Evolutionary conservation across 2,113 vertebrate species (phyloP).

Genomic region (Myotis brandtii): DNA sequence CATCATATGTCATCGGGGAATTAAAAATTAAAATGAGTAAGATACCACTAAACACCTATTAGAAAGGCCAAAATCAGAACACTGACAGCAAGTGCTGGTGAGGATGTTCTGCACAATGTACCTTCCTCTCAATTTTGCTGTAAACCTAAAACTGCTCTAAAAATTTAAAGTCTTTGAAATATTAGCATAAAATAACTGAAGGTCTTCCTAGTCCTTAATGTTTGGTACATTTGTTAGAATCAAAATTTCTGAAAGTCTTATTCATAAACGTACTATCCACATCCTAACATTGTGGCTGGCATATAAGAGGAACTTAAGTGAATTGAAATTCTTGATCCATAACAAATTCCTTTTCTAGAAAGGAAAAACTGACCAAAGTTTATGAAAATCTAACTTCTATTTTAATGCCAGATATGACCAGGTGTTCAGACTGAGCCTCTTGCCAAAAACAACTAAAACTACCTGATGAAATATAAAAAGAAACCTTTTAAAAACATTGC

Average conservation of each 20-base stretch:
- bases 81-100: neutral
- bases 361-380: neutral
- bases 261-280: neutral
- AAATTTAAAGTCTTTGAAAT: neutral
- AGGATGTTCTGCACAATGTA: neutral
- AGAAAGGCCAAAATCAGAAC: neutral
- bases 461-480: neutral
- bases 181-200: neutral
- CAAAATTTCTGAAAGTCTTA: neutral
- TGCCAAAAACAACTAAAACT: conserved; percentile 18
- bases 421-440: neutral
- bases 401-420: neutral
- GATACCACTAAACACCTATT: neutral
- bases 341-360: neutral
- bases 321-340: conserved; percentile 21
- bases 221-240: neutral
- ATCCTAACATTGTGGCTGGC: neutral
- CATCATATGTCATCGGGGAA: neutral
- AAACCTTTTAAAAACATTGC: neutral
- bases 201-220: neutral
- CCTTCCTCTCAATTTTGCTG: neutral
- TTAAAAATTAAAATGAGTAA: neutral
- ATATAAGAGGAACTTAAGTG: neutral
- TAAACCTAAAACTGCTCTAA: neutral
- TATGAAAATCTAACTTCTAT: conserved; percentile 19